Percentiles rank a stretch among this genome's conserved stretches.
Conservation (phyloP, 2,113 vertebrate species). For the Taxidea taxus region DNA sequence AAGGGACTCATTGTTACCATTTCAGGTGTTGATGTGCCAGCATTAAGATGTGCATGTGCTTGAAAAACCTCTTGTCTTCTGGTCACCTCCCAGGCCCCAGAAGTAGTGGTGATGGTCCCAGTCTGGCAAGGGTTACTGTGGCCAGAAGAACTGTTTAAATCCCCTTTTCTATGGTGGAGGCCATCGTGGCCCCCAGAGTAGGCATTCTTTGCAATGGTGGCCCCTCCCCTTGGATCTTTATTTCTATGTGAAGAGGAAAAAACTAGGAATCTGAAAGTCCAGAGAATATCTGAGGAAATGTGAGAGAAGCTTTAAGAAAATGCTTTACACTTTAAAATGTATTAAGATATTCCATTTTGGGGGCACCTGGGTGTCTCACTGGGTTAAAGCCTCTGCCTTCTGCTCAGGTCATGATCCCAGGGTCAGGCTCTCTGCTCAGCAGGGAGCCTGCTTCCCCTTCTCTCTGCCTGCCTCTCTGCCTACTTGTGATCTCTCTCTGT, state of each 20-base stretch:
- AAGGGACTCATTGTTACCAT: neutral
- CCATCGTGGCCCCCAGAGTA: neutral
- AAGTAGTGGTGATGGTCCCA: neutral
- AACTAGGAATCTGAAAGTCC: neutral
- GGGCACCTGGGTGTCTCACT: no score
- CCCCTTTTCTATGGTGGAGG: neutral
- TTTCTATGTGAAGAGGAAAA: neutral
- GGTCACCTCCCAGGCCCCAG: neutral
- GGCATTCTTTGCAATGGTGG: neutral
- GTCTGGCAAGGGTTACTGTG: neutral
- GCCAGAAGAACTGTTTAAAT: neutral
- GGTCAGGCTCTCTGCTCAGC: no score
- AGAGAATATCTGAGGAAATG: neutral
- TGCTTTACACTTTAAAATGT: neutral
- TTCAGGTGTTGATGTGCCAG: neutral
- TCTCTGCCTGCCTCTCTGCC: no score
- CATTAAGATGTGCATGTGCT: neutral
- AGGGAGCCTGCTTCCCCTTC: no score
- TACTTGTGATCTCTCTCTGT: no score
- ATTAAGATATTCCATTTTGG: neutral
- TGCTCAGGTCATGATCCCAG: no score
- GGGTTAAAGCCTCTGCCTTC: no score
- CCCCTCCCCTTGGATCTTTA: neutral
- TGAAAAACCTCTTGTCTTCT: neutral
- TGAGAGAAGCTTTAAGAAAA: neutral